Percentiles rank a stretch among this genome's conserved stretches.
Evolutionary conservation across 2,113 vertebrate species (phyloP).

Genomic region (Eptesicus fuscus): DNA sequence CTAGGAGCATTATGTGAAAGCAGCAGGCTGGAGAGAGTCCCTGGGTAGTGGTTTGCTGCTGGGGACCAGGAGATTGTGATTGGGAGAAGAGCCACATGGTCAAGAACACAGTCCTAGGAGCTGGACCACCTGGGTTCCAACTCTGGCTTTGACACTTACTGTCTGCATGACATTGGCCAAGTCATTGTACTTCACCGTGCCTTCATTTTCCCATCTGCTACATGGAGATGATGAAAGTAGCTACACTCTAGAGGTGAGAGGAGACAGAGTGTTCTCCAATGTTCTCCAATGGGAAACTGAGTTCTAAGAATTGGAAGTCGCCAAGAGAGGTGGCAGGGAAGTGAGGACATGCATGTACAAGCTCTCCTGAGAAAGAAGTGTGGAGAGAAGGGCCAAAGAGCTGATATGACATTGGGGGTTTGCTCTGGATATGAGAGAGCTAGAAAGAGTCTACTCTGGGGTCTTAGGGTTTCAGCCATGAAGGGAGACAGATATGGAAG

Average conservation of each 20-base stretch:
- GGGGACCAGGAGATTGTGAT: not conserved
- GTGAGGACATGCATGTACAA: fast-evolving
- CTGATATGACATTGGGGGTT: not conserved
- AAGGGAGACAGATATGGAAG: not conserved
- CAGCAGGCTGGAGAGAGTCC: not conserved
- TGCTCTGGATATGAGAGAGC: not conserved
- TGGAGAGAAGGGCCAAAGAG: not conserved
- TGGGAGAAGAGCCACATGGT: fast-evolving
- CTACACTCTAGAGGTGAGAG: not conserved
- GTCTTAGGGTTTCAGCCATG: not conserved
- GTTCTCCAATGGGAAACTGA: not conserved
- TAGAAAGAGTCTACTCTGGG: not conserved
- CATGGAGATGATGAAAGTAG: not conserved
- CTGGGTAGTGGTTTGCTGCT: not conserved
- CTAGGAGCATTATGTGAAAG: not conserved
- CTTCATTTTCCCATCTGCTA: not conserved
- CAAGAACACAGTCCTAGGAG: not conserved
- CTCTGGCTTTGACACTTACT: not conserved
- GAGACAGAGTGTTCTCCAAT: not conserved
- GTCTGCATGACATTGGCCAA: not conserved
- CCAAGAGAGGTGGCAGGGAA: not conserved
- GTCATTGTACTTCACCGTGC: not conserved
- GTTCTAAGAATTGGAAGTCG: not conserved
- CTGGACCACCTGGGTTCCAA: not conserved
- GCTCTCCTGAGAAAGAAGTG: fast-evolving